These are phyloP conservation scores for Lymantria monacha DNA, from an alignment of 2,888 invertebrate species.

Conservation along the genomic window DNA sequence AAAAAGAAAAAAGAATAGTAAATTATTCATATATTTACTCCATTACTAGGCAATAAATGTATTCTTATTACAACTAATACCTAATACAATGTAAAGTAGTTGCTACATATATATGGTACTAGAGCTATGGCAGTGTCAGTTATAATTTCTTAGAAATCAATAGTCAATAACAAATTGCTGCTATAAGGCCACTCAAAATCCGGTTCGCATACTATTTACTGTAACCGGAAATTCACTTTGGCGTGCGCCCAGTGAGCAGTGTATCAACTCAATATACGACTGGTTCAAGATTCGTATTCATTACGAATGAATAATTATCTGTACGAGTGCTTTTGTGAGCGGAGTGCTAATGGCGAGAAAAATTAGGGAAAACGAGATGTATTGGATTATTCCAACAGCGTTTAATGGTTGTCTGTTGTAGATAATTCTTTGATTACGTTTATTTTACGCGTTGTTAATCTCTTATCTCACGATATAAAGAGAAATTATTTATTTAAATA, in stretches of 20 bases:
- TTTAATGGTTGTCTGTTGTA: neutral
- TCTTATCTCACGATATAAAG: too few species aligned
- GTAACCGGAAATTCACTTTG: slow-evolving; percentile 68
- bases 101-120: too few species aligned
- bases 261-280: slow-evolving; percentile 28
- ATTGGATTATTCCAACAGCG: slow-evolving; percentile 5
- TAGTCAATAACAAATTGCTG: slow-evolving; percentile 11
- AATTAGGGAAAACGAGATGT: slow-evolving; percentile 15
- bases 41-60: too few species aligned
- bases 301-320: slow-evolving; percentile 45
- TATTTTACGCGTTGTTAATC: too few species aligned
- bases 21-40: too few species aligned
- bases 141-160: neutral
- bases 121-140: too few species aligned
- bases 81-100: too few species aligned
- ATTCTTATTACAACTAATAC: too few species aligned
- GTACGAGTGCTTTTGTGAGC: slow-evolving; percentile 20
- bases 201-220: slow-evolving; percentile 45
- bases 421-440: too few species aligned
- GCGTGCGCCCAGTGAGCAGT: slow-evolving; percentile 54
- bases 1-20: too few species aligned
- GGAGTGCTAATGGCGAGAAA: slow-evolving; percentile 18
- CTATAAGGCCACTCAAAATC: slow-evolving; percentile 7
- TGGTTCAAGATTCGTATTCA: slow-evolving; percentile 35
- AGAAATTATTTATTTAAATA: too few species aligned